These are phyloP conservation scores for Acleris literana DNA, from an alignment of 2,888 invertebrate species.

Conservation along the genomic window DNA sequence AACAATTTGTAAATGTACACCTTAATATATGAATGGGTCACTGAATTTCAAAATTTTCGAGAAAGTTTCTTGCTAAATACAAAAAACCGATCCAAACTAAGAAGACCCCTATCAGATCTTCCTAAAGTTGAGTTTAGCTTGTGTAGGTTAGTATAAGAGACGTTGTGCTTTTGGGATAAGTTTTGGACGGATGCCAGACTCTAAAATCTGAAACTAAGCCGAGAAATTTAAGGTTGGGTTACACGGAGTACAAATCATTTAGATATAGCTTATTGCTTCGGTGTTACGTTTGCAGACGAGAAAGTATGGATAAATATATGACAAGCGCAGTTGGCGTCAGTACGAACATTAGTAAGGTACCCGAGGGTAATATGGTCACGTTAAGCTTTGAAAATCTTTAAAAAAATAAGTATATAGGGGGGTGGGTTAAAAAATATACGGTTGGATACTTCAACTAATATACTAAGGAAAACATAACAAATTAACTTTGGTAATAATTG, in stretches of 20 bases:
- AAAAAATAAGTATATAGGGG: too few species aligned
- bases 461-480: too few species aligned
- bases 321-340: too few species aligned
- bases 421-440: too few species aligned
- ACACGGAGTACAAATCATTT: constrained; percentile 42
- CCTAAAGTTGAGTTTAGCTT: too few species aligned
- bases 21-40: constrained; percentile 36
- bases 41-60: constrained; percentile 27
- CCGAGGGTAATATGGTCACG: too few species aligned
- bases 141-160: not conserved
- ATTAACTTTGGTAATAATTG: too few species aligned
- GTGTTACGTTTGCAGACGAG: too few species aligned
- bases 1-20: constrained; percentile 36
- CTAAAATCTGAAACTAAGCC: constrained; percentile 46
- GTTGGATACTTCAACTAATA: too few species aligned
- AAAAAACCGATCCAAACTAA: not conserved
- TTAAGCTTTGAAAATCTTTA: too few species aligned
- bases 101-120: not conserved
- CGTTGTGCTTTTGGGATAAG: constrained; percentile 1
- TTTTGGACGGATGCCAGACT: constrained; percentile 44
- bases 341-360: too few species aligned
- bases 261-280: constrained; percentile 9
- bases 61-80: constrained; percentile 13
- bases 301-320: too few species aligned
- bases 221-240: constrained; percentile 44